Conservation (phyloP, 2,888 invertebrate species). For the Cetonia aurata region DNA sequence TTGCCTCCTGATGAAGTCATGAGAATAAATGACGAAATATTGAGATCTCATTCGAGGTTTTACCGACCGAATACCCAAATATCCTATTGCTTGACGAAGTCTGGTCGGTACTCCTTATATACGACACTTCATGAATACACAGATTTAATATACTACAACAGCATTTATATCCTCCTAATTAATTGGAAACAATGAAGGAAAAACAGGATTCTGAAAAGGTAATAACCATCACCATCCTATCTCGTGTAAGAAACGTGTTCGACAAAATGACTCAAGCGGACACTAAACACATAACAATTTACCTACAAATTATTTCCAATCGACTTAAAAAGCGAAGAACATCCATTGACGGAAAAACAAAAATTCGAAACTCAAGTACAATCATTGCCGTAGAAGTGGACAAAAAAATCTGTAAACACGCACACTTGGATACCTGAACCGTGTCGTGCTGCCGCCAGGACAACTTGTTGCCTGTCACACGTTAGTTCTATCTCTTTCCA, state of each 20-base stretch:
- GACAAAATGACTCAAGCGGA: conserved; percentile 18
- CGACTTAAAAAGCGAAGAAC: conserved; percentile 22
- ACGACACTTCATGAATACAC: too few relatives aligned
- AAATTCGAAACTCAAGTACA: conserved; percentile 45
- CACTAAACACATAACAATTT: conserved; percentile 21
- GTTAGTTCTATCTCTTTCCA: conserved; percentile 46
- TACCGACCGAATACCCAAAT: too few relatives aligned
- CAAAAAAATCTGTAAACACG: conserved; percentile 57
- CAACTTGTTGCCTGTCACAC: conserved; percentile 62
- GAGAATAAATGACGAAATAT: too few relatives aligned
- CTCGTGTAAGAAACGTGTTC: conserved; percentile 30
- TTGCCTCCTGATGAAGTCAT: too few relatives aligned
- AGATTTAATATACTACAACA: too few relatives aligned
- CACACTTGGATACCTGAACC: conserved; percentile 59
- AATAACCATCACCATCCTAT: too few relatives aligned
- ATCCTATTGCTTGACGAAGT: too few relatives aligned
- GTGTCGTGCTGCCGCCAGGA: conserved; percentile 59
- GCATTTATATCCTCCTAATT: too few relatives aligned
- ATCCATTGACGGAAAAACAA: conserved; percentile 24
- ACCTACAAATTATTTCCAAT: conserved; percentile 35
- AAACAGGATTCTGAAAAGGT: too few relatives aligned
- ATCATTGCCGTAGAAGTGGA: conserved; percentile 49
- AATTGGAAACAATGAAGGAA: too few relatives aligned
- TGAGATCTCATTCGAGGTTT: too few relatives aligned
- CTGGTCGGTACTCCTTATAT: too few relatives aligned